These are phyloP conservation scores for Taenaris catops DNA, from an alignment of 2,888 invertebrate species.

Conservation along the genomic window DNA sequence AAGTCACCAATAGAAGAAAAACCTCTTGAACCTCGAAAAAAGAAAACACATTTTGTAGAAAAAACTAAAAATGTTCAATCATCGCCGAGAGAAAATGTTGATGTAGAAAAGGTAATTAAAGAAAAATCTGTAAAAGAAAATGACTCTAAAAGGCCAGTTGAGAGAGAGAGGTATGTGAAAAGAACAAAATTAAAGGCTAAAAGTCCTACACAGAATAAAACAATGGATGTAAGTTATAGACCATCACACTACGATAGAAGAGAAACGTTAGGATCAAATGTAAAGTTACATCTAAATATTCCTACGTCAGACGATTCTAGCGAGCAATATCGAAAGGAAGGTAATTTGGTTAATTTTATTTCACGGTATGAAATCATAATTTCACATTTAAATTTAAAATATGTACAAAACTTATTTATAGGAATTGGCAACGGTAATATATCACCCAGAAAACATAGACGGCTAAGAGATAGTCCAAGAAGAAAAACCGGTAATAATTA, in stretches of 20 bases:
- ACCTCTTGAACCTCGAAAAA: conserved; percentile 52
- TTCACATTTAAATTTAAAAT: no score
- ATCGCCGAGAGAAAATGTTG: conserved; percentile 60
- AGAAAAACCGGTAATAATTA: conserved; percentile 81
- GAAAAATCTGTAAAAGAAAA: conserved; percentile 56
- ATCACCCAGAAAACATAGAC: conserved; percentile 81
- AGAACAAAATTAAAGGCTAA: conserved; percentile 70
- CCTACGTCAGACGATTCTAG: conserved; percentile 82
- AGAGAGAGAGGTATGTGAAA: conserved; percentile 69
- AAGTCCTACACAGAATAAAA: conserved; percentile 68
- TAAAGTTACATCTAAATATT: conserved; percentile 76
- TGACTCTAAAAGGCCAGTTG: conserved; percentile 56
- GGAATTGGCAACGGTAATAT: conserved; percentile 66
- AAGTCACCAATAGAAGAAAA: conserved; percentile 67
- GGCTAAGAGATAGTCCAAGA: conserved; percentile 82
- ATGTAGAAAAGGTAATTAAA: conserved; percentile 59
- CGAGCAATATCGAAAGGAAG: conserved; percentile 72
- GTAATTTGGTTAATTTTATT: no score
- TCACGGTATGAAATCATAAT: no score
- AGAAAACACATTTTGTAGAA: conserved; percentile 71
- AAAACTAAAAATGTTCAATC: conserved; percentile 63
- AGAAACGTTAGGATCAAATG: conserved; percentile 67
- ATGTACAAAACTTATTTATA: conserved; percentile 26
- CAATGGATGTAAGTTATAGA: conserved; percentile 50
- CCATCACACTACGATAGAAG: conserved; percentile 69